phyloP scores from a whole-genome alignment of 53 echinoderm and acorn worm species.

The Apostichopus leukothele region DNA sequence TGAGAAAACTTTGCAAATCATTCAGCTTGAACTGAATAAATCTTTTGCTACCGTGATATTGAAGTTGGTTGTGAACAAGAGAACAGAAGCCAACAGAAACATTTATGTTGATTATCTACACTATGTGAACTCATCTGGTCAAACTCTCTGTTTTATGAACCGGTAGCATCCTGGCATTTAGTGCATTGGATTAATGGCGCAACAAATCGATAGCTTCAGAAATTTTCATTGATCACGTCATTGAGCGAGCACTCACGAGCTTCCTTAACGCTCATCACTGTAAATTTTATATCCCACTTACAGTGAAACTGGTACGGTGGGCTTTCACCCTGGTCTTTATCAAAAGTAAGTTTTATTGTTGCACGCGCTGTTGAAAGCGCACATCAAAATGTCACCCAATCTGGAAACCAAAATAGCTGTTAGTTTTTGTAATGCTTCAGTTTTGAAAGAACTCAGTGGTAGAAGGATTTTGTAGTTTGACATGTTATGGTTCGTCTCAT shows the following conservation, averaged over 20 bases:
- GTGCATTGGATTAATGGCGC: background rate
- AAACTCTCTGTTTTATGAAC: background rate
- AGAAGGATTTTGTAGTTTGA: background rate
- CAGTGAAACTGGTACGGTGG: constrained; percentile 28
- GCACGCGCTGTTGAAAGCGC: background rate
- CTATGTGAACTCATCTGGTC: background rate
- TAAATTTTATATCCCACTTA: constrained; percentile 39
- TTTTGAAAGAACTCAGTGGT: background rate
- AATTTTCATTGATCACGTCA: background rate
- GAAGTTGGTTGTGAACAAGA: too few species aligned
- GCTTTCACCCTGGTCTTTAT: constrained; percentile 23
- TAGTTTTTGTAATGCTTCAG: background rate
- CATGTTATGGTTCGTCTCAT: background rate
- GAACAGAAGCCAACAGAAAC: too few species aligned
- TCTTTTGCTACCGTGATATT: too few species aligned
- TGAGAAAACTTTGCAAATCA: too few species aligned
- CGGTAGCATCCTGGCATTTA: background rate
- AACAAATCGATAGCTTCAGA: background rate
- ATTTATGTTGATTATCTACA: too few species aligned
- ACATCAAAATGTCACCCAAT: background rate
- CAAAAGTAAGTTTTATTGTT: background rate
- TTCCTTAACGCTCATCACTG: constrained; percentile 12
- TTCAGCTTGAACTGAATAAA: too few species aligned
- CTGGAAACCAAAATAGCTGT: background rate
- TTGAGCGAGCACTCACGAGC: background rate